Conservation (phyloP, 2,113 vertebrate genomes). For the Reinhardtius hippoglossoides region DNA sequence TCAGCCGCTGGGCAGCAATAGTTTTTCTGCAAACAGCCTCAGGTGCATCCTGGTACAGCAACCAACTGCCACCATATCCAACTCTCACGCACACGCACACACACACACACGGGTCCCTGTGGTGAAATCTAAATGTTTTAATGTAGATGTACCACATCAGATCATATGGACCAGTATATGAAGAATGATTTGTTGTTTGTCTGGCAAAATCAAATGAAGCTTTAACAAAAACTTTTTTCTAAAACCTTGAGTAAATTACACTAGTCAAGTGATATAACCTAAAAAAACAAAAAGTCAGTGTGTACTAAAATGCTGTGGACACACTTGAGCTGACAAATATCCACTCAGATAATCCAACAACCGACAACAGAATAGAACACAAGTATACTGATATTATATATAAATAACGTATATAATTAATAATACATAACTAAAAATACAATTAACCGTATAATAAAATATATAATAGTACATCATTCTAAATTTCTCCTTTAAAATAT, state of each 20-base stretch:
- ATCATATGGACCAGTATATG: not conserved
- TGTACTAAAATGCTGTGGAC: not conserved
- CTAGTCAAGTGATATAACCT: not conserved
- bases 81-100: constrained; percentile 4
- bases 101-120: not conserved
- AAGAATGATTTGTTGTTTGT: not conserved
- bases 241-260: not conserved
- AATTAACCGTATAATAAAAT: too few relatives aligned
- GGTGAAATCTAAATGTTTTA: not conserved
- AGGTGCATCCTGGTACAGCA: constrained; percentile 54
- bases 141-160: not conserved
- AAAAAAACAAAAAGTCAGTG: not conserved
- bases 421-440: too few relatives aligned
- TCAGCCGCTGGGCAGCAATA: constrained; percentile 28
- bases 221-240: too few relatives aligned
- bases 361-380: not conserved
- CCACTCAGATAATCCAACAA: constrained; percentile 9
- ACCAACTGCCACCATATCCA: constrained; percentile 60
- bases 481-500: too few relatives aligned
- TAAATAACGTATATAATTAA: too few relatives aligned
- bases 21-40: constrained; percentile 64
- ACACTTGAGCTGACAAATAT: not conserved
- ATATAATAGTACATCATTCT: too few relatives aligned
- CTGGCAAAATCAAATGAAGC: too few relatives aligned
- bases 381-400: not conserved